Evolutionary conservation across 64 coral and sea anemone species (phyloP).

Genomic region (Platygyra sinensis): DNA sequence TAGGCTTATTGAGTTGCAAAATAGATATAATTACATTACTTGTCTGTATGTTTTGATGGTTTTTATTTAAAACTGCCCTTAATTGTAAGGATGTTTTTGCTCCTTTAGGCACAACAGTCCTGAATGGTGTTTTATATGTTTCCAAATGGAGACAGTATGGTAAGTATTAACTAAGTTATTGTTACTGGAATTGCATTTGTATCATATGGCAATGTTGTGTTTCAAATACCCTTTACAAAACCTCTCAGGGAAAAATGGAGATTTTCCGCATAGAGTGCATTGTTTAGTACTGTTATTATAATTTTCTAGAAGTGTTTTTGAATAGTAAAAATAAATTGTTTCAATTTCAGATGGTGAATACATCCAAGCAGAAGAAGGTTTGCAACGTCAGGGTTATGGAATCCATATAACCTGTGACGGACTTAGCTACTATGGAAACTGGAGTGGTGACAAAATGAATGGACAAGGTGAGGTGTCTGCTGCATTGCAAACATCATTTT

Average conservation of each 20-base stretch:
- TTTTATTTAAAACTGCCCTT: not conserved
- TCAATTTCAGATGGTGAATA: slow-evolving; percentile 79
- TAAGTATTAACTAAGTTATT: not conserved
- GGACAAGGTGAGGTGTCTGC: slow-evolving; percentile 67
- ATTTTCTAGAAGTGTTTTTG: too few species aligned
- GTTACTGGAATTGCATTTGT: too few species aligned
- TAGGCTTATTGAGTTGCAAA: not conserved
- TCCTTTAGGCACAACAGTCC: slow-evolving; percentile 31
- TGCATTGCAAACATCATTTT: not conserved
- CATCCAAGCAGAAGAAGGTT: slow-evolving; percentile 74
- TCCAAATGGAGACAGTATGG: slow-evolving; percentile 96
- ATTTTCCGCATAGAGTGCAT: too few species aligned
- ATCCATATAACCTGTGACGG: slow-evolving; percentile 69
- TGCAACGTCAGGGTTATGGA: slow-evolving; percentile 89
- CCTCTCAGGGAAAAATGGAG: too few species aligned
- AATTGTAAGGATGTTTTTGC: not conserved
- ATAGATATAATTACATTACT: not conserved
- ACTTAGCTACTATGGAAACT: slow-evolving; percentile 80
- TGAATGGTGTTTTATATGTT: slow-evolving; percentile 93
- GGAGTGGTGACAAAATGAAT: slow-evolving; percentile 97
- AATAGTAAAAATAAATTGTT: too few species aligned
- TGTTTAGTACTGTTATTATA: too few species aligned
- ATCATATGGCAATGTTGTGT: too few species aligned
- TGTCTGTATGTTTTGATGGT: too few species aligned
- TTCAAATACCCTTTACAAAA: too few species aligned